phyloP scores from a whole-genome alignment of 2,113 vertebrate species.

The Herpetotheres cachinnans region DNA sequence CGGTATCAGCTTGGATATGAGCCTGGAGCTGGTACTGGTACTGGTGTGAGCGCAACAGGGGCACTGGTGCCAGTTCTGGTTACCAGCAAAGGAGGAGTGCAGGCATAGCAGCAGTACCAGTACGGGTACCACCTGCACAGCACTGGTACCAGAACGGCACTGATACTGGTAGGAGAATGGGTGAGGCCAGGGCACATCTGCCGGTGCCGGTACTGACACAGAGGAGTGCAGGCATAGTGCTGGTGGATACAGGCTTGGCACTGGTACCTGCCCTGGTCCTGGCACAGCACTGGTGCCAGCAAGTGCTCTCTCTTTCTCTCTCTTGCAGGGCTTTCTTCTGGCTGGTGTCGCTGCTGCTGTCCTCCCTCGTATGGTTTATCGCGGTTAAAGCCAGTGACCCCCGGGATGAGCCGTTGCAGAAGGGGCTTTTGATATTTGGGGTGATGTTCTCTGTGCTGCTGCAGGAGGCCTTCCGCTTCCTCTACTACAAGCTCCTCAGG shows the following conservation, averaged over 20 bases:
- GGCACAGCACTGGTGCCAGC: background rate
- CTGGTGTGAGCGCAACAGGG: background rate
- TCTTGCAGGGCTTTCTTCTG: constrained; percentile 78
- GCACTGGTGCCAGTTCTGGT: background rate
- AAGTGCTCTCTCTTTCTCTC: background rate
- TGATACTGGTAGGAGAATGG: background rate
- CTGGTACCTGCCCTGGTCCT: fast-evolving
- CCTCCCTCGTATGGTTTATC: constrained; percentile 80
- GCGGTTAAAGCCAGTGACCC: constrained; percentile 69
- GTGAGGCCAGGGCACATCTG: background rate
- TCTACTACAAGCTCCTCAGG: constrained; percentile 80
- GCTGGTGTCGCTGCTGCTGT: constrained; percentile 77
- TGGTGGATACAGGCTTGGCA: fast-evolving
- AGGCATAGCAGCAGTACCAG: background rate
- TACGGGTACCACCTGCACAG: background rate
- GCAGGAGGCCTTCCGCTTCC: constrained; percentile 78
- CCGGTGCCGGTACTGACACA: background rate
- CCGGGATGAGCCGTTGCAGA: constrained; percentile 55
- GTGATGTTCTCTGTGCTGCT: constrained; percentile 77
- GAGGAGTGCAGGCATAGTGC: background rate
- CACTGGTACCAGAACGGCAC: background rate
- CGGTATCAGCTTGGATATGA: background rate
- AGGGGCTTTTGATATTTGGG: constrained; percentile 75
- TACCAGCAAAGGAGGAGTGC: background rate
- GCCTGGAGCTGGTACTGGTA: background rate